Evolutionary conservation across 2,113 vertebrate genomes (phyloP).

Genomic region (Eidolon helvum): DNA sequence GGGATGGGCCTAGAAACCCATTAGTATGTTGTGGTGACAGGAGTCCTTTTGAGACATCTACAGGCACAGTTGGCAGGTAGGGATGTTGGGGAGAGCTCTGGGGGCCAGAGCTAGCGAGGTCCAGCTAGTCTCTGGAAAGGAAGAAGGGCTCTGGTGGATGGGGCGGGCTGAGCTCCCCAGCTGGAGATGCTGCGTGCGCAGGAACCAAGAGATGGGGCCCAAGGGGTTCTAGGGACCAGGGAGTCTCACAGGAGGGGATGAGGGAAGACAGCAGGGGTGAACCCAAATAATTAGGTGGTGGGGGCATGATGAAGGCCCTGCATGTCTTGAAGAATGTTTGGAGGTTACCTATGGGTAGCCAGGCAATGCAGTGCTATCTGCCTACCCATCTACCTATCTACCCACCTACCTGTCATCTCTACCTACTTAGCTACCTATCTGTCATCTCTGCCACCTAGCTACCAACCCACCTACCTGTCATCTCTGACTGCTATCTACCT

Average conservation of each 20-base stretch:
- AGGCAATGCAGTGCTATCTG: background rate
- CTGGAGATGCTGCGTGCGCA: background rate
- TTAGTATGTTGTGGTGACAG: fast-evolving
- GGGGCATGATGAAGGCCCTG: background rate
- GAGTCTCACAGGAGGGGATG: background rate
- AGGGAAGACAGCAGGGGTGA: background rate
- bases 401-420: background rate
- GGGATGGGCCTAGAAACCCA: background rate
- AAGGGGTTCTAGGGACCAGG: background rate
- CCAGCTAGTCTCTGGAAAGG: background rate
- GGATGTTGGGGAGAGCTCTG: background rate
- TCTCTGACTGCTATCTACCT: background rate
- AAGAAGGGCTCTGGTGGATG: background rate
- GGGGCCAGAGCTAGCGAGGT: background rate
- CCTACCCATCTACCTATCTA: background rate
- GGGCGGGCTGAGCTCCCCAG: background rate
- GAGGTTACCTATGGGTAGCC: background rate
- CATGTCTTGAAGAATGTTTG: background rate
- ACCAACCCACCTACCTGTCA: background rate
- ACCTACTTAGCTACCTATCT: background rate
- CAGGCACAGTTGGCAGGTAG: background rate
- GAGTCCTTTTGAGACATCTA: background rate
- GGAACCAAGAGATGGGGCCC: background rate
- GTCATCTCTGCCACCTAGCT: no score
- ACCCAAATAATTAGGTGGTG: background rate